Conservation (phyloP, 2,797 vertebrate genomes). For the Hoplostethus atlanticus region DNA sequence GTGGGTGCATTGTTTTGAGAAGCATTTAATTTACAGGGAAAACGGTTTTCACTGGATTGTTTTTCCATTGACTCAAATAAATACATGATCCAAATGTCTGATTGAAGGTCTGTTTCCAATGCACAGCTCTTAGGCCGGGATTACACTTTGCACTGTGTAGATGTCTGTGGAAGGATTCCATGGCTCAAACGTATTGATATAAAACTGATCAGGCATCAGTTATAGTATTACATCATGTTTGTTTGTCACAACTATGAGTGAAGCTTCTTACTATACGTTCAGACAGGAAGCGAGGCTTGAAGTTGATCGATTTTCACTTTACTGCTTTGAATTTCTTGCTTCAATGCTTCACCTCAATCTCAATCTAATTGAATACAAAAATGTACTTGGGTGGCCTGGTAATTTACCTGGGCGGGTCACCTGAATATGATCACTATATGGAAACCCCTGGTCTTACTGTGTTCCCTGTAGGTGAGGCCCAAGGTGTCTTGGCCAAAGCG, state of each 20-base stretch:
- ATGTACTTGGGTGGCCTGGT: too few species aligned
- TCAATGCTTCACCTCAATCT: too few species aligned
- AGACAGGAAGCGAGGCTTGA: too few species aligned
- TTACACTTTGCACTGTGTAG: conserved; percentile 29
- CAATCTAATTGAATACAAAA: too few species aligned
- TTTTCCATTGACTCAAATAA: conserved; percentile 24
- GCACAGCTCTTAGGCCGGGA: conserved; percentile 22
- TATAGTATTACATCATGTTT: not conserved
- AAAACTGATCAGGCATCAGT: conserved; percentile 16
- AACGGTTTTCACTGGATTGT: conserved; percentile 4
- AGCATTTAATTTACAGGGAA: conserved; percentile 3
- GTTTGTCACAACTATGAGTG: too few species aligned
- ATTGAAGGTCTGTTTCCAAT: conserved; percentile 41
- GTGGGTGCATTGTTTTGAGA: conserved; percentile 56
- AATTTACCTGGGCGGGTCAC: too few species aligned
- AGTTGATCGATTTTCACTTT: too few species aligned
- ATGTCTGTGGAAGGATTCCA: conserved; percentile 26
- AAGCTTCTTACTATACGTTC: too few species aligned
- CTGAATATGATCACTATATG: not conserved
- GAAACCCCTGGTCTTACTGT: not conserved
- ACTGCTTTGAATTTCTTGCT: too few species aligned
- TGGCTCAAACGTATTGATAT: conserved; percentile 5
- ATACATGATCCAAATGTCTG: conserved; percentile 21
- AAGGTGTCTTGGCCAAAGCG: conserved; percentile 87
- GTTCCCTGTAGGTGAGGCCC: conserved; percentile 86